Conservation (phyloP, 1,140 invertebrate genomes). For the Drosophila kurseongensis region DNA sequence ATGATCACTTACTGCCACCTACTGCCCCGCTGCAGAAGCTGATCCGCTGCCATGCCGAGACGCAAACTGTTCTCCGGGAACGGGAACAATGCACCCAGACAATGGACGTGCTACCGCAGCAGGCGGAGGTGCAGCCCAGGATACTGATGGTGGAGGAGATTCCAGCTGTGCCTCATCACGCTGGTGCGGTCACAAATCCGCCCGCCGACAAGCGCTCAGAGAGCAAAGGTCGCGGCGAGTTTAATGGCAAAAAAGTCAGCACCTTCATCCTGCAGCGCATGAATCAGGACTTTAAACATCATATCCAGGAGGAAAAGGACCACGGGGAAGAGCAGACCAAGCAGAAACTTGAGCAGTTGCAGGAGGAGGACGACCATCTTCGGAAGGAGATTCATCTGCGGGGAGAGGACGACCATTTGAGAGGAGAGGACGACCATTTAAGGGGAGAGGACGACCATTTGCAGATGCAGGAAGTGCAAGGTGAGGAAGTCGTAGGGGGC, state of each 20-base stretch:
- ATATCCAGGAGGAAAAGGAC: slow-evolving; percentile 19
- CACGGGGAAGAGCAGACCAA: slow-evolving; percentile 6
- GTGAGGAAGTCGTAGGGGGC: slow-evolving; percentile 28
- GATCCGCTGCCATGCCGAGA: slow-evolving; percentile 49
- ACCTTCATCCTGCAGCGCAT: slow-evolving; percentile 68
- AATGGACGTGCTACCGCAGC: background rate
- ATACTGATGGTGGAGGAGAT: slow-evolving; percentile 1
- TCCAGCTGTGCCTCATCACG: background rate
- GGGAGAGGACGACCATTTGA: slow-evolving; percentile 7
- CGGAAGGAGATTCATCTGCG: slow-evolving; percentile 2
- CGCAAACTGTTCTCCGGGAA: slow-evolving; percentile 45
- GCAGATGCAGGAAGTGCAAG: slow-evolving; percentile 18
- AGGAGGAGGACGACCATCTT: slow-evolving; percentile 12
- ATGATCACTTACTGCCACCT: slow-evolving; percentile 38
- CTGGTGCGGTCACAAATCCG: slow-evolving; percentile 14
- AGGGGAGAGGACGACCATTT: slow-evolving; percentile 9
- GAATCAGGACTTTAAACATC: slow-evolving; percentile 53
- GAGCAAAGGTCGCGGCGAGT: slow-evolving; percentile 49
- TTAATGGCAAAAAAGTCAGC: slow-evolving; percentile 70
- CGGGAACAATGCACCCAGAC: background rate
- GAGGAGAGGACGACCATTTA: slow-evolving; percentile 8
- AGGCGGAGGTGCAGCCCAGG: slow-evolving; percentile 2
- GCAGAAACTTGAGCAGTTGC: background rate
- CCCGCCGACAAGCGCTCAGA: slow-evolving; percentile 13
- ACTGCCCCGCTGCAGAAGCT: slow-evolving; percentile 47